Evolutionary conservation across 2,888 invertebrate genomes (phyloP), one percentile per base, ranked within the genome.

Genomic region (Polyommatus icarus): DNA sequence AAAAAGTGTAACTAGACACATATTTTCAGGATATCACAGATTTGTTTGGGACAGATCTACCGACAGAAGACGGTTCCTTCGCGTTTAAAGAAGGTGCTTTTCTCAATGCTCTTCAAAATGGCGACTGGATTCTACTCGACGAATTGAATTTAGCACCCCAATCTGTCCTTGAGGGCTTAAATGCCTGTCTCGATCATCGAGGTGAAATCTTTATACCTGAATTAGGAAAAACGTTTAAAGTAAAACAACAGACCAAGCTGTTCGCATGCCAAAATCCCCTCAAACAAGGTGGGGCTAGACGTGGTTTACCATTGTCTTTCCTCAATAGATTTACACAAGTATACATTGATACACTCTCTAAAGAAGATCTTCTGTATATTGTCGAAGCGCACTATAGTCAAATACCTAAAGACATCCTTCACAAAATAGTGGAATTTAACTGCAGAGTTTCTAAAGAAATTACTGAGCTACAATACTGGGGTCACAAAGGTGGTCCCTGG

Each of bases 211-310:
- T 96, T 87, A 97, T 99, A 78, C 99, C 99, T 0, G 99, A 99
- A 91, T 93, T 99, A 15, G 98, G 97, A 76, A 96, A 96, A 89
- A 97, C 97, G 0, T 99, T 99, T 87, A 94, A 95, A 80, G 96
- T 99, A 0, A 96, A 95, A 85, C 89, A 92, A 78, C 95, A 96
- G 82, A 99, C 99, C 0, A 96, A 97, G 82, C 95, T 99, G 76
- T 99, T 99, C 89, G 99, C 98, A 0, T 99, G 99, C 85, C 99
- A 99, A 91, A 99, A 99, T 95, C 99, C 99, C 0, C 92, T 98
- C 67, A 96, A 96, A 84, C 98, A 99, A 93, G 99, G 99, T 12
- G 99, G 99, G 0, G 99, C 98, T 0, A 95, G 99, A 80, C 96
- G 99, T 89, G 99, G 99, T 0, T 94, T 99, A 46, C 99, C 99